These are phyloP conservation scores for Nysson spinosus DNA, from an alignment of 2,888 invertebrate species.

Conservation along the genomic window DNA sequence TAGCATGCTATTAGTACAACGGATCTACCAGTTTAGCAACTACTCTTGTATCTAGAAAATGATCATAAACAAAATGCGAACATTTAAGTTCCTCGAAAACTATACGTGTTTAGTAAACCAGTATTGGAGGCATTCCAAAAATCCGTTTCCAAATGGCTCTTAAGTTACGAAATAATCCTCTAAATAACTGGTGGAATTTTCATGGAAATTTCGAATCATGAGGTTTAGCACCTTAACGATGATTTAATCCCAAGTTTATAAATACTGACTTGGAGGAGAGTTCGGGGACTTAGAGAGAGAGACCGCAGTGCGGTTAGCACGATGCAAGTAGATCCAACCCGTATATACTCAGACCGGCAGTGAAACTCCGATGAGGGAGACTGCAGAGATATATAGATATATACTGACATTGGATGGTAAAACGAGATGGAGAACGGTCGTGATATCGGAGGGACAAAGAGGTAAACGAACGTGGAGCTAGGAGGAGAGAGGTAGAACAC, in stretches of 20 bases:
- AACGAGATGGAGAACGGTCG: conserved; percentile 18
- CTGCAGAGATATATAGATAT: conserved; percentile 4
- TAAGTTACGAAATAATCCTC: no score
- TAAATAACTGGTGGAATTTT: no score
- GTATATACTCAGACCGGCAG: conserved; percentile 41
- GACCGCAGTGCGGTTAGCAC: conserved; percentile 71
- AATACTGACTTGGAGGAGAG: conserved; percentile 57
- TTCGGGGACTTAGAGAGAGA: conserved; percentile 43
- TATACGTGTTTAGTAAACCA: no score
- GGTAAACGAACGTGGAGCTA: conserved; percentile 5
- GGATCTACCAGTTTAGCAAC: no score
- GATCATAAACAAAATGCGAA: no score
- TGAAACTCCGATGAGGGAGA: conserved; percentile 35
- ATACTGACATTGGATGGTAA: conserved; percentile 21
- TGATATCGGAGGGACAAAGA: conserved; percentile 11
- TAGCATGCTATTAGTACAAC: no score
- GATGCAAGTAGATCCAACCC: conserved; percentile 59
- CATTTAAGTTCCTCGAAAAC: no score
- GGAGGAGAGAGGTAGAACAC: conserved; percentile 45
- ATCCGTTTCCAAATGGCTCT: no score
- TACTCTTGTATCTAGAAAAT: no score
- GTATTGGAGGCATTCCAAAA: no score
- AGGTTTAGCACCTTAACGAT: conserved; percentile 41
- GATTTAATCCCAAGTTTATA: conserved; percentile 66
- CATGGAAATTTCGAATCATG: conserved; percentile 3